Conservation (phyloP, 2,888 invertebrate species). For the Parascotia fuliginaria region DNA sequence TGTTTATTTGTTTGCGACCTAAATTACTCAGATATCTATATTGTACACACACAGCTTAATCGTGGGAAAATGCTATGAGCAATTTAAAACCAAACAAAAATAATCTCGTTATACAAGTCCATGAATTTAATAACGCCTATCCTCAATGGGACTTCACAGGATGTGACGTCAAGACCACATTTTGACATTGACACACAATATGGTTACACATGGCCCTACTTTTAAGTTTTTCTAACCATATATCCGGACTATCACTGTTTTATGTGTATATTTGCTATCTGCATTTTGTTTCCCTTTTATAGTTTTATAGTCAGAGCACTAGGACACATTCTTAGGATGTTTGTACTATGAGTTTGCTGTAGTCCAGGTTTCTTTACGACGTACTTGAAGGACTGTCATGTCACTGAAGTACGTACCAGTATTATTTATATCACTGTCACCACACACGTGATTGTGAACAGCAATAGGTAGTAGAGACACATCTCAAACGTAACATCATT, state of each 20-base stretch:
- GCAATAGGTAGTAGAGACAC: too few species aligned
- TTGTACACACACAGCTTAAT: neutral
- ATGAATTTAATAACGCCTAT: constrained; percentile 21
- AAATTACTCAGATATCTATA: neutral
- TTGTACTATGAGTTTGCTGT: too few species aligned
- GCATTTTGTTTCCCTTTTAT: too few species aligned
- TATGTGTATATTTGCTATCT: too few species aligned
- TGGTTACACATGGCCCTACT: constrained; percentile 29
- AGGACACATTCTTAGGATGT: too few species aligned
- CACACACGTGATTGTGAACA: too few species aligned
- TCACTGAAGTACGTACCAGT: too few species aligned
- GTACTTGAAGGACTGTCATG: too few species aligned
- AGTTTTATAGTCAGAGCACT: too few species aligned
- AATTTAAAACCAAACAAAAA: constrained; percentile 10
- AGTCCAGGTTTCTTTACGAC: too few species aligned
- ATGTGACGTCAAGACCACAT: constrained; percentile 33
- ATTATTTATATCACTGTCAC: too few species aligned
- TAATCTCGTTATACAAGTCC: constrained; percentile 12
- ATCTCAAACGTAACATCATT: too few species aligned
- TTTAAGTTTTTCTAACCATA: constrained; percentile 25
- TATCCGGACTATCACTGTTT: constrained; percentile 11
- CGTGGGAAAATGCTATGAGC: constrained; percentile 5
- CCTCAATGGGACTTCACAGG: constrained; percentile 25
- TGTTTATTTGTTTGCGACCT: neutral
- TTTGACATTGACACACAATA: constrained; percentile 47